A percentile compares a stretch with the other conserved stretches of the same genome.
These are phyloP conservation scores for Mesoligia furuncula DNA, from an alignment of 2,888 invertebrate species.

Conservation along the genomic window DNA sequence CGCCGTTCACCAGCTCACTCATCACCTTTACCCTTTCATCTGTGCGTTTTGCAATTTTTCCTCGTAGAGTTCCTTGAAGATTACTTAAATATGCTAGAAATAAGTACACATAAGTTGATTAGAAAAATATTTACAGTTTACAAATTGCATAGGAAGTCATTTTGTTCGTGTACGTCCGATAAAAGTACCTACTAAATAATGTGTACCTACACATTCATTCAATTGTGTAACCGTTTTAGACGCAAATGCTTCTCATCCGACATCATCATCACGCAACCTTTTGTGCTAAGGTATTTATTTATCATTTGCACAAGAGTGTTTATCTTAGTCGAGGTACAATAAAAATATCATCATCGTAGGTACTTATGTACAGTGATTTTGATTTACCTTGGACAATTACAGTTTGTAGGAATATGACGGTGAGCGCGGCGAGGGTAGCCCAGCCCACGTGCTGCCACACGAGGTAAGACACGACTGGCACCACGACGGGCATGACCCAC, in stretches of 20 bases:
- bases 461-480: constrained; percentile 89
- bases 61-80: constrained; percentile 86
- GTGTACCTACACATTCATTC: constrained; percentile 3
- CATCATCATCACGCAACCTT: constrained; percentile 36
- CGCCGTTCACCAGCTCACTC: constrained; percentile 95
- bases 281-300: constrained; percentile 44
- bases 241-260: constrained; percentile 39
- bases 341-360: constrained; percentile 39
- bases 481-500: constrained; percentile 95
- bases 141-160: constrained; percentile 28
- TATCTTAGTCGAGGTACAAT: constrained; percentile 27
- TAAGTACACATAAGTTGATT: constrained; percentile 15
- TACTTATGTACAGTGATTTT: constrained; percentile 18
- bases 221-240: constrained; percentile 16
- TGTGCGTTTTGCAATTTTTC: constrained; percentile 92
- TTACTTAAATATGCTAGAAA: constrained; percentile 86
- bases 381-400: constrained; percentile 89
- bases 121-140: constrained; percentile 10
- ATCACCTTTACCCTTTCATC: constrained; percentile 94
- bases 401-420: constrained; percentile 90
- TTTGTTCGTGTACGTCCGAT: constrained; percentile 15
- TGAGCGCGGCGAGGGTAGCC: constrained; percentile 84
- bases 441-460: constrained; percentile 86
- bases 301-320: constrained; percentile 30
- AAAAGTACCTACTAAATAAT: constrained; percentile 18